phyloP scores from a whole-genome alignment of 2,113 vertebrate species.

The Hydrochoerus hydrochaeris region DNA sequence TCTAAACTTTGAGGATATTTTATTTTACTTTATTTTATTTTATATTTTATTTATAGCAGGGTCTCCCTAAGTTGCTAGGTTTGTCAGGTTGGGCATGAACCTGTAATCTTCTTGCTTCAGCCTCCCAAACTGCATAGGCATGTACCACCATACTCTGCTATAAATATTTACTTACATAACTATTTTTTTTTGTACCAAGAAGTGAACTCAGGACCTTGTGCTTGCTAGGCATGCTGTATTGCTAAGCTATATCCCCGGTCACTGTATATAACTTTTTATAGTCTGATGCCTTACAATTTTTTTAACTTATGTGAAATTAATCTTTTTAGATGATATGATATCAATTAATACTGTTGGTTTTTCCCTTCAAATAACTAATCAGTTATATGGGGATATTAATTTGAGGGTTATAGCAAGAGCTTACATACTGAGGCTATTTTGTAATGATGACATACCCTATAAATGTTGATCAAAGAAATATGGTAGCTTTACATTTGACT shows the following conservation, averaged over 20 bases:
- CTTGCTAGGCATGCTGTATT: no score
- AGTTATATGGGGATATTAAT: not conserved
- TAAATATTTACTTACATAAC: not conserved
- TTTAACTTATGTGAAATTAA: constrained; percentile 15
- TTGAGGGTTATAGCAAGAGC: not conserved
- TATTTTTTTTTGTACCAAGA: not conserved
- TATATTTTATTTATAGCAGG: no score
- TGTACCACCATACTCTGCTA: not conserved
- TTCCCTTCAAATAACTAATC: not conserved
- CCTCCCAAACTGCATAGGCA: not conserved
- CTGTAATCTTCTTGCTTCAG: not conserved
- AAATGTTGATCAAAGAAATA: not conserved
- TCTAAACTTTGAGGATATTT: not conserved
- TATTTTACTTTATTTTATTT: not conserved
- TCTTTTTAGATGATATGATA: not conserved
- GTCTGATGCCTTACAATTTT: not conserved
- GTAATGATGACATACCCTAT: not conserved
- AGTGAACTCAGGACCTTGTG: no score
- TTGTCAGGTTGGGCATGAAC: not conserved
- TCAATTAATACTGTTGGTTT: not conserved
- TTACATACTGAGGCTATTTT: not conserved
- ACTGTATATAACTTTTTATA: not conserved
- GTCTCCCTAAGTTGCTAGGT: not conserved
- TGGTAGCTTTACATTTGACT: not conserved
- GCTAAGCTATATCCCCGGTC: no score